Evolutionary conservation across 2,113 vertebrate species (phyloP).

Genomic region (Gallinago media): DNA sequence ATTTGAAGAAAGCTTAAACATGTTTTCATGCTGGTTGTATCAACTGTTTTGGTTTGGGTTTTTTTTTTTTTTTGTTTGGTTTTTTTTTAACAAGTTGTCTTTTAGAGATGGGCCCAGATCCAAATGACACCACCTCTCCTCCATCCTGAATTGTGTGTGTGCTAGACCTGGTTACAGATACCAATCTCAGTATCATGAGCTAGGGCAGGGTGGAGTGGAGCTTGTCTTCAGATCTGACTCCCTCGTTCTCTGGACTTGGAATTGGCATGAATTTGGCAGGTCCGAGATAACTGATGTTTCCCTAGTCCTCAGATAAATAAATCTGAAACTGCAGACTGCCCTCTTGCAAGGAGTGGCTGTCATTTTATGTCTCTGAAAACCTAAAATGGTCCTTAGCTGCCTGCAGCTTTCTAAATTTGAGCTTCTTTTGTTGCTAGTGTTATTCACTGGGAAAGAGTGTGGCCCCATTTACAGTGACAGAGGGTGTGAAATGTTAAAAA

Average conservation of each 20-base stretch:
- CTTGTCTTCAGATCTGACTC: not conserved
- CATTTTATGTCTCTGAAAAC: not conserved
- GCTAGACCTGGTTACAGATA: constrained; percentile 24
- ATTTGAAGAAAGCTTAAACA: not conserved
- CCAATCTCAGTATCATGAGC: not conserved
- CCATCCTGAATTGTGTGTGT: not conserved
- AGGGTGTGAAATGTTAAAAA: constrained; percentile 28
- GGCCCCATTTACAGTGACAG: not conserved
- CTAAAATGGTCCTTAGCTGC: not conserved
- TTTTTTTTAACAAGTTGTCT: not conserved
- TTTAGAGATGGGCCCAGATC: not conserved
- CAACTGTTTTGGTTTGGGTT: not conserved
- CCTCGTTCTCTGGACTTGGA: not conserved
- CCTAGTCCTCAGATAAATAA: constrained; percentile 3
- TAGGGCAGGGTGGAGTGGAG: not conserved
- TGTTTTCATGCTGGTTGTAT: not conserved
- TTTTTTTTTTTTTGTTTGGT: not conserved
- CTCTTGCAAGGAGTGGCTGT: not conserved
- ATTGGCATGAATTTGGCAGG: not conserved
- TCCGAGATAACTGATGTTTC: not conserved
- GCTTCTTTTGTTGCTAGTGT: constrained; percentile 39
- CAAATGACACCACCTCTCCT: not conserved
- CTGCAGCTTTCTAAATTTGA: constrained; percentile 4
- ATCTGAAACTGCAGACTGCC: not conserved
- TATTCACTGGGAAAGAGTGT: constrained; percentile 33